These are phyloP conservation scores for Drepana falcataria DNA, from an alignment of 2,888 invertebrate species.

Conservation along the genomic window DNA sequence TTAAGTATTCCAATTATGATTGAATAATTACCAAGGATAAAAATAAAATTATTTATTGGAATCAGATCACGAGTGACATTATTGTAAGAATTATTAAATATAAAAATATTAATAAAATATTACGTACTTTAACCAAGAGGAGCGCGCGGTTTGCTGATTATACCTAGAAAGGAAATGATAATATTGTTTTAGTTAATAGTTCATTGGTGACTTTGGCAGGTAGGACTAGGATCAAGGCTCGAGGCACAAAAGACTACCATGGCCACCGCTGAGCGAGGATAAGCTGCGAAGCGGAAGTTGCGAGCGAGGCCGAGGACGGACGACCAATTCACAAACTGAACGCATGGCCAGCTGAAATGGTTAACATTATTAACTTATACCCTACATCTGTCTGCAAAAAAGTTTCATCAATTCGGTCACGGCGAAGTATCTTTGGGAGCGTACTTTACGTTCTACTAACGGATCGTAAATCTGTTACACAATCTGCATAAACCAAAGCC, in stretches of 20 bases:
- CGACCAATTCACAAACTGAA: slow-evolving; percentile 67
- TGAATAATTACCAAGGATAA: no score
- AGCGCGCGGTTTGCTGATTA: slow-evolving; percentile 75
- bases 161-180: slow-evolving; percentile 76
- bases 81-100: slow-evolving; percentile 15
- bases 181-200: slow-evolving; percentile 53
- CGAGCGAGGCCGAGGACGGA: slow-evolving; percentile 72
- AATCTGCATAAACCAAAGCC: background rate
- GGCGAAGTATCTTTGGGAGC: background rate
- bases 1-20: no score
- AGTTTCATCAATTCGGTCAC: slow-evolving; percentile 13
- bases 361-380: slow-evolving; percentile 24
- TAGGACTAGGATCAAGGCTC: slow-evolving; percentile 71
- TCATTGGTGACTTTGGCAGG: slow-evolving; percentile 41
- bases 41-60: no score
- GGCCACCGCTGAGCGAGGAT: slow-evolving; percentile 70
- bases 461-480: background rate
- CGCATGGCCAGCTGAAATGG: slow-evolving; percentile 49
- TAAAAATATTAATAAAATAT: slow-evolving; percentile 40
- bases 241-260: slow-evolving; percentile 69
- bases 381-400: slow-evolving; percentile 2
- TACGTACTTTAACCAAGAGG: slow-evolving; percentile 76
- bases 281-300: slow-evolving; percentile 71
- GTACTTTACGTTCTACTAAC: background rate
- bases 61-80: no score